These are phyloP conservation scores for Bettongia penicillata DNA, from an alignment of 2,113 vertebrate species.

Conservation along the genomic window DNA sequence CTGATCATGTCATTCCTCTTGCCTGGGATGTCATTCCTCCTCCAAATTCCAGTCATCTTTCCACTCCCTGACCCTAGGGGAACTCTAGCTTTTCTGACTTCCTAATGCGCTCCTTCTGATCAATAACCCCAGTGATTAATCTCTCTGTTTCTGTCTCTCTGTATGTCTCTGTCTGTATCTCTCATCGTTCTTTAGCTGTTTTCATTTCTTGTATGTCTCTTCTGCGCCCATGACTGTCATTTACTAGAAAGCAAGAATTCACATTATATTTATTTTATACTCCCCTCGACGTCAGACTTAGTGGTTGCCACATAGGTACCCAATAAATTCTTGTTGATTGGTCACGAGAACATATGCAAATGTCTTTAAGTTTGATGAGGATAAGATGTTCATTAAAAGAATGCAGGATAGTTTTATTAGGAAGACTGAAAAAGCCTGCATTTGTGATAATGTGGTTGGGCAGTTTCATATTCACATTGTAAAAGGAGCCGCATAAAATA, in stretches of 20 bases:
- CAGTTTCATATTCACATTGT: background rate
- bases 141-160: background rate
- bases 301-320: background rate
- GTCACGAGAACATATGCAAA: rapidly evolving
- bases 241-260: background rate
- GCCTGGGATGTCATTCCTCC: background rate
- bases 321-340: background rate
- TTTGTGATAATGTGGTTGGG: background rate
- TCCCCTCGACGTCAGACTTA: background rate
- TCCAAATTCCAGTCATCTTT: background rate
- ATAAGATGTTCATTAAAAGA: background rate
- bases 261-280: background rate
- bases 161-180: no score
- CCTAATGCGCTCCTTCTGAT: background rate
- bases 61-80: background rate
- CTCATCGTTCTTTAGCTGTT: background rate
- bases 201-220: background rate
- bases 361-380: background rate
- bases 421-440: background rate
- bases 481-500: background rate
- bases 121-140: background rate
- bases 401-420: background rate
- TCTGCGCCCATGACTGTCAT: background rate
- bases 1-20: background rate
- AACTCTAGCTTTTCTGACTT: background rate